phyloP scores from a whole-genome alignment of 1,140 invertebrate genomes.

The Musca vetustissima region DNA sequence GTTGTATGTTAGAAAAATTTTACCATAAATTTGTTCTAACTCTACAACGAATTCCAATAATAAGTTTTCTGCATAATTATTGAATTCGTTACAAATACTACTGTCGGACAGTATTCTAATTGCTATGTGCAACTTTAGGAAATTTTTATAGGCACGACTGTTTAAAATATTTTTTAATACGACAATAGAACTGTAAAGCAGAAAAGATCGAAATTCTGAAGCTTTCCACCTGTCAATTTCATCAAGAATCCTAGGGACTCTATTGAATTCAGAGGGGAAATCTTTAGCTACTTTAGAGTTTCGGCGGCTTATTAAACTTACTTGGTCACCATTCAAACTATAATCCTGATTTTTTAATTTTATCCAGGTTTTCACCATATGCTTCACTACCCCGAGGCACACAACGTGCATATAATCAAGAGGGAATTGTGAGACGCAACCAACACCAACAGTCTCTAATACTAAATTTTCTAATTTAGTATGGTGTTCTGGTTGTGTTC shows the following conservation, averaged over 20 bases:
- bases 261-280: background rate
- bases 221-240: too few species aligned
- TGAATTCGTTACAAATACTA: background rate
- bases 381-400: background rate
- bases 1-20: background rate
- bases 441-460: too few species aligned
- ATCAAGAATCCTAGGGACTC: background rate
- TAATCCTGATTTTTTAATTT: background rate
- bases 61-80: background rate
- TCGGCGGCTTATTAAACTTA: background rate
- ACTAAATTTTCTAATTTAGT: too few species aligned
- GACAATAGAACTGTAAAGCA: background rate
- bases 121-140: background rate
- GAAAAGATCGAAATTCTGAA: background rate
- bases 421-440: too few species aligned
- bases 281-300: background rate
- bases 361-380: background rate
- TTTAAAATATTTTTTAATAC: background rate
- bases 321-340: background rate
- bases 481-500: too few species aligned
- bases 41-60: background rate
- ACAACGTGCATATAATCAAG: too few species aligned
- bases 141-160: background rate
- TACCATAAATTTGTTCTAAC: background rate
- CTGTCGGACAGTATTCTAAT: background rate